A percentile compares a stretch with the other conserved stretches of the same genome.
These are phyloP conservation scores for Eristalis intricaria DNA, from an alignment of 2,888 invertebrate species.

Conservation along the genomic window DNA sequence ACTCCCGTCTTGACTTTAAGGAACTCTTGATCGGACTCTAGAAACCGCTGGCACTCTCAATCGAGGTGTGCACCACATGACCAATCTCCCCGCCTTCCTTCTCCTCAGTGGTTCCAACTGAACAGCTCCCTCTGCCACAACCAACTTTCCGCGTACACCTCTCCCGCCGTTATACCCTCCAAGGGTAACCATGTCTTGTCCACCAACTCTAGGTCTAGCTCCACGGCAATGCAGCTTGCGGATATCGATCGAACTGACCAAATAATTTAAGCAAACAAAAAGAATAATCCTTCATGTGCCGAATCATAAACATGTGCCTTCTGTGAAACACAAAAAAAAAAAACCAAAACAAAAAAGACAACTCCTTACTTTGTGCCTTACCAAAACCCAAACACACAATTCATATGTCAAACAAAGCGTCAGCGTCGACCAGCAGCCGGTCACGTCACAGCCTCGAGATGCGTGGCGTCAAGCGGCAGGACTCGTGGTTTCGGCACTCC, in stretches of 20 bases:
- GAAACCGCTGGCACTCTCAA: too few species aligned
- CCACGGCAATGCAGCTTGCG: conserved; percentile 18
- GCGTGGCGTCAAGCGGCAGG: conserved; percentile 76
- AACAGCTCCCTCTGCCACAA: too few species aligned
- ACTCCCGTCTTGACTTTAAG: too few species aligned
- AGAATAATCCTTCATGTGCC: conserved; percentile 49
- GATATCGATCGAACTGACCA: conserved; percentile 33
- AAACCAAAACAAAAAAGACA: neutral
- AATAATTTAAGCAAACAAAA: conserved; percentile 18
- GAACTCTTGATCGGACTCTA: too few species aligned
- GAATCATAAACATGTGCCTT: conserved; percentile 56
- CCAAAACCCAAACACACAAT: conserved; percentile 67
- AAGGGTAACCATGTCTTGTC: neutral
- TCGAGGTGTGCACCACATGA: too few species aligned
- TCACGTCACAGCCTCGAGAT: conserved; percentile 77
- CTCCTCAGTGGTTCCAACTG: too few species aligned
- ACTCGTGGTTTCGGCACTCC: conserved; percentile 79
- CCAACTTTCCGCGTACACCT: too few species aligned
- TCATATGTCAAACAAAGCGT: conserved; percentile 43
- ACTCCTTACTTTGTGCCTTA: conserved; percentile 47
- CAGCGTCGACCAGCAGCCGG: conserved; percentile 21
- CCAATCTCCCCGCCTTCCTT: too few species aligned
- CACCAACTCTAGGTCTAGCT: neutral
- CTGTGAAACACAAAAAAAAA: conserved; percentile 22
- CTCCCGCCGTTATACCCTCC: too few species aligned